Evolutionary conservation across 2,888 invertebrate species (phyloP), one percentile per base, ranked within the genome.

Genomic region (Bellardia pandia): DNA sequence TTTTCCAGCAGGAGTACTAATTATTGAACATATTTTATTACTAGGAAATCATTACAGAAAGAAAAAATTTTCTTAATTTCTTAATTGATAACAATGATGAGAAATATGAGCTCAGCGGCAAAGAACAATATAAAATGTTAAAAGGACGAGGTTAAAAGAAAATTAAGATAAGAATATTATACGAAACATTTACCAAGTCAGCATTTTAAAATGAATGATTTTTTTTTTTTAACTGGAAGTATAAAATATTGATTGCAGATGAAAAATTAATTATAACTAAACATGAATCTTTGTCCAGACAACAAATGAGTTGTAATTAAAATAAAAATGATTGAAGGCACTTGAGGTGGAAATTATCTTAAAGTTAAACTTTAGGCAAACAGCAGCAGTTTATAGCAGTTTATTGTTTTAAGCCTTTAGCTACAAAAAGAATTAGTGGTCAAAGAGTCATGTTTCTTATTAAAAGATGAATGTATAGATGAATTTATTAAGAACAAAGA

Each of bases 1-100:
- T 58, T 69, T 13, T 58, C 16, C n/a, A 30, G 42, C 14, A 69
- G 58, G 30, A 14, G 45, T n/a, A 69, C 33, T 78, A 79, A 79
- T 79, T 71, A 79, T 62, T 53, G 37, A 23, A 51, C 42, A 72
- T 80, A 80, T 64, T 80, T 72, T 33, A 45, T 62, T 53, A 72
- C 51, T 33, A 11, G 53, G 62, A 23, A 80, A 51, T 72, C 62
- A 62, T 62, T 56, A 68, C 53, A 3, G 40, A 40, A 64, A n/a
- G 16, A 37, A 30, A 42, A 72, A 64, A 30, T 53, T 48, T 68
- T 60, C 45, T 13, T 62, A 62, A 77, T 56, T 53, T 72, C 72
- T 80, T 53, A 72, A 80, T 80, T 80, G 64, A 37, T 56, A 37
- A 75, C 60, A 62, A 48, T 48, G 33, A 33, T 48, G 48, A 62